Percentiles rank a stretch among this genome's conserved stretches.
These are phyloP conservation scores for Phymastichus coffea DNA, from an alignment of 1,140 invertebrate species.

Conservation along the genomic window DNA sequence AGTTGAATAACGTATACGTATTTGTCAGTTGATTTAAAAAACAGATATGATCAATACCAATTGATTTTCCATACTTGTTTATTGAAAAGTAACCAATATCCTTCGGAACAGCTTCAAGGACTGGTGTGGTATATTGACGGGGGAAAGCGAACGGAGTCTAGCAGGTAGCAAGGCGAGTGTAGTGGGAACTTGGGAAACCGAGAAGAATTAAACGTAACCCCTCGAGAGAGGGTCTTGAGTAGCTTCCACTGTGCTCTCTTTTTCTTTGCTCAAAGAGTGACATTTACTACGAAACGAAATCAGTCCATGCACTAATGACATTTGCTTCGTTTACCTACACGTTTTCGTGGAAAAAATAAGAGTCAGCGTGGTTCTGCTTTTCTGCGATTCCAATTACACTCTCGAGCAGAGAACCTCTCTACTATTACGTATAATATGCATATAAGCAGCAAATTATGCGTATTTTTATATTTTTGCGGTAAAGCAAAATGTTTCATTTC, in stretches of 20 bases:
- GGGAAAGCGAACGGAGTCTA: neutral
- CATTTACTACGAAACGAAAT: neutral
- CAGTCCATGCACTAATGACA: neutral
- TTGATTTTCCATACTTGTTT: no score
- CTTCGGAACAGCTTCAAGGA: no score
- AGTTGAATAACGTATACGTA: no score
- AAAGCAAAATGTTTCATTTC: no score
- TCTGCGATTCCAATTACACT: constrained; percentile 3
- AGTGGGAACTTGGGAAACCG: neutral
- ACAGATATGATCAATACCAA: no score
- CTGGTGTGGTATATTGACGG: no score
- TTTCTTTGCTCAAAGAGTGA: neutral
- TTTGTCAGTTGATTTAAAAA: no score
- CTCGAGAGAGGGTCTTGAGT: constrained; percentile 7
- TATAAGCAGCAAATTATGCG: no score
- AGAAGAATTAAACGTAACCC: constrained; percentile 11
- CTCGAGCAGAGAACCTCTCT: no score
- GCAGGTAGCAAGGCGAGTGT: neutral
- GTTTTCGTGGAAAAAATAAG: neutral
- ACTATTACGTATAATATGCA: no score
- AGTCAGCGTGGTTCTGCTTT: neutral
- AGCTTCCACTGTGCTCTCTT: constrained; percentile 9
- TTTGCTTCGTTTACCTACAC: neutral
- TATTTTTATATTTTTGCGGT: no score
- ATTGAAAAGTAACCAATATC: no score